Conservation (phyloP, 2,113 vertebrate species). For the Haemorhous mexicanus region DNA sequence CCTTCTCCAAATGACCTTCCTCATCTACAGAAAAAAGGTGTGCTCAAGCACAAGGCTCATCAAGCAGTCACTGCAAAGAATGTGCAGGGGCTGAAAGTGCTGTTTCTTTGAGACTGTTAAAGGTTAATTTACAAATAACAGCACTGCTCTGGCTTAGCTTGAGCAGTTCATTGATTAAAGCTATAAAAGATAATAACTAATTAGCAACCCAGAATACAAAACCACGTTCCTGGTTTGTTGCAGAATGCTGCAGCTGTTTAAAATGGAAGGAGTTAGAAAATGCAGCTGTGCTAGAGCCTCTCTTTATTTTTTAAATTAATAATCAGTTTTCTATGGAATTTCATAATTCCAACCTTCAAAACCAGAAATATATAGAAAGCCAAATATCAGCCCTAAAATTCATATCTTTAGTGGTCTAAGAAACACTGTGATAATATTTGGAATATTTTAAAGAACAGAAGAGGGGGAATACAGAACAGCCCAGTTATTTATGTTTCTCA, state of each 20-base stretch:
- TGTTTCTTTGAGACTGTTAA: neutral
- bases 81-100: neutral
- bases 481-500: neutral
- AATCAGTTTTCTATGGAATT: neutral
- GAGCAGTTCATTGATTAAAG: neutral
- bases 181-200: neutral
- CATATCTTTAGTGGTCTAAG: neutral
- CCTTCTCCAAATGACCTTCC: neutral
- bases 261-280: neutral
- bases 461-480: neutral
- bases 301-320: neutral
- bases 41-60: neutral
- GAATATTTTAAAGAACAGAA: neutral
- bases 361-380: neutral
- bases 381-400: neutral
- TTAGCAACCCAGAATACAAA: neutral
- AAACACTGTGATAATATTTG: neutral
- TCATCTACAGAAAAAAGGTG: neutral
- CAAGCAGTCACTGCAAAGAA: neutral
- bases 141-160: neutral
- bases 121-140: neutral
- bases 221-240: neutral
- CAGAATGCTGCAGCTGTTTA: neutral
- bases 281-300: neutral
- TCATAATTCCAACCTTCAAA: neutral